Evolutionary conservation across 1,140 invertebrate species (phyloP).

Genomic region (Pseudomyrmex dendroicus): DNA sequence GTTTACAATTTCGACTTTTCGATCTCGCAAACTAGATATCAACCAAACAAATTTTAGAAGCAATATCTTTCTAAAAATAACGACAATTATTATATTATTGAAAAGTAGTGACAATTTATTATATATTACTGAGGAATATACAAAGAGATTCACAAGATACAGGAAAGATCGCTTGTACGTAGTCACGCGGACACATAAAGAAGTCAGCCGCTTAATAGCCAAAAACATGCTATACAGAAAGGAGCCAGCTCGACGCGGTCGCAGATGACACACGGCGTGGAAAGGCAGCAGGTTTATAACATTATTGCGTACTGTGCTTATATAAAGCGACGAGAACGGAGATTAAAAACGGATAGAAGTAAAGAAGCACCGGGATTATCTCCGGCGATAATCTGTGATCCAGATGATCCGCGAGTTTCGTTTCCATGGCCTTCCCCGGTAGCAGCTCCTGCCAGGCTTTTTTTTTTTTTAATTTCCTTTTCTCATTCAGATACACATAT

Average conservation of each 20-base stretch:
- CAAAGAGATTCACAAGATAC: neutral
- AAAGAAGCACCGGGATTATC: constrained; percentile 51
- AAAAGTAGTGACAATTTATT: no score
- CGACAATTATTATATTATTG: no score
- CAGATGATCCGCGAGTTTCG: constrained; percentile 32
- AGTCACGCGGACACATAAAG: constrained; percentile 2
- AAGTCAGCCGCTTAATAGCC: neutral
- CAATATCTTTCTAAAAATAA: no score
- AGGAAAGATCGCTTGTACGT: neutral
- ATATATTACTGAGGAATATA: no score
- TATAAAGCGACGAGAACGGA: constrained; percentile 27
- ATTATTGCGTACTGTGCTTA: constrained; percentile 19
- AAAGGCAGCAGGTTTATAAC: constrained; percentile 13
- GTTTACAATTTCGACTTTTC: no score
- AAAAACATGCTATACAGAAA: constrained; percentile 49
- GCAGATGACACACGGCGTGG: constrained; percentile 31
- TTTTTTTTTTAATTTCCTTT: neutral
- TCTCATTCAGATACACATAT: neutral
- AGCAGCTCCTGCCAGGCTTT: constrained; percentile 9
- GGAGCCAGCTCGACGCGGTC: constrained; percentile 56
- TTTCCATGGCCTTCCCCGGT: neutral
- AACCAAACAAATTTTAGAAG: no score
- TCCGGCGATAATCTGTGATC: constrained; percentile 7
- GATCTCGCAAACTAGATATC: no score
- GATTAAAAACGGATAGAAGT: constrained; percentile 37